These are phyloP conservation scores for Amphipyra berbera DNA, from an alignment of 2,888 invertebrate species.

Conservation along the genomic window DNA sequence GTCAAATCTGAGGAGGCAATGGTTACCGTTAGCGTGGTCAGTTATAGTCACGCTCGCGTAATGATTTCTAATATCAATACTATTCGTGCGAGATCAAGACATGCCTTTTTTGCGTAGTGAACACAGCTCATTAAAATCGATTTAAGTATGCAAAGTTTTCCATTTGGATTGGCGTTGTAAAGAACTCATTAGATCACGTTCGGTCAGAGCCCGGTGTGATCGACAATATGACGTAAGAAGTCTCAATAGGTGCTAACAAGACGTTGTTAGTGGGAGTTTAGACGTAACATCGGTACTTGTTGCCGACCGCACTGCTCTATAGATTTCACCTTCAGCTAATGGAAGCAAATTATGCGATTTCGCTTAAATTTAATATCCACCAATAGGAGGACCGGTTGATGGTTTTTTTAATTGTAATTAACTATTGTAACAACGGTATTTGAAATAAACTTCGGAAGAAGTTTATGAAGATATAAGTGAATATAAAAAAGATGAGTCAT, in stretches of 20 bases:
- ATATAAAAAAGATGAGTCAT: conserved; percentile 22
- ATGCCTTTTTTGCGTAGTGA: conserved; percentile 69
- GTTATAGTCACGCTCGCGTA: conserved; percentile 69
- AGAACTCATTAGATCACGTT: conserved; percentile 78
- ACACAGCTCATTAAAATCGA: conserved; percentile 74
- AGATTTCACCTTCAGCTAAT: conserved; percentile 79
- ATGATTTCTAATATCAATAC: conserved; percentile 76
- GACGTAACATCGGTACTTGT: conserved; percentile 60
- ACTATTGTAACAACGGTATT: background rate
- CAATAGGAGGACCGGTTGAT: conserved; percentile 50
- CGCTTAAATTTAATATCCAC: conserved; percentile 63
- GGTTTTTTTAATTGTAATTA: conserved; percentile 24
- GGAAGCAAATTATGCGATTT: conserved; percentile 71
- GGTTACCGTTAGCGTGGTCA: conserved; percentile 62
- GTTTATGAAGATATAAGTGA: conserved; percentile 5
- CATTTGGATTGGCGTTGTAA: conserved; percentile 74
- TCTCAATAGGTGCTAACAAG: conserved; percentile 83
- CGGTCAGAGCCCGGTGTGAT: conserved; percentile 68
- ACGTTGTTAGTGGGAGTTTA: conserved; percentile 70
- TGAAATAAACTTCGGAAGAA: conserved; percentile 1
- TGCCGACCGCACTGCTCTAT: conserved; percentile 68
- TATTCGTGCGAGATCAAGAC: conserved; percentile 69
- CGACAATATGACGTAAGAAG: conserved; percentile 77
- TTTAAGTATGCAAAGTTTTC: conserved; percentile 72
- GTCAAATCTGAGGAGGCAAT: conserved; percentile 47